A percentile compares a stretch with the other conserved stretches of the same genome.
phyloP scores from a whole-genome alignment of 2,797 vertebrate species.

The Galagoides demidoff region DNA sequence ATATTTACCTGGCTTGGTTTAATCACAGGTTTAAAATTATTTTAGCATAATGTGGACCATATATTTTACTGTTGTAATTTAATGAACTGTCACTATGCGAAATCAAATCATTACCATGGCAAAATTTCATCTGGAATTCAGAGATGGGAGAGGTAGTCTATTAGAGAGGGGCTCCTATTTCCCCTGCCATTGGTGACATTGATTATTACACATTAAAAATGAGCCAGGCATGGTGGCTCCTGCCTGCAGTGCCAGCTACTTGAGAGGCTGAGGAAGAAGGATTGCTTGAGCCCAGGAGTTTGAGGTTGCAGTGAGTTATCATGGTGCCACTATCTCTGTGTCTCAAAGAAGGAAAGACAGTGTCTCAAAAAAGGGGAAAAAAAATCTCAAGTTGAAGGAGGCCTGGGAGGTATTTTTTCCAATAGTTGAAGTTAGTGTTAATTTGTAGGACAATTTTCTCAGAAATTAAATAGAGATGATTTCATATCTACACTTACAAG shows the following conservation, averaged over 20 bases:
- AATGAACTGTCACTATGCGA: conserved; percentile 30
- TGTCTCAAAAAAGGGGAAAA: not conserved
- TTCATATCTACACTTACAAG: not conserved
- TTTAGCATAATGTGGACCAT: conserved; percentile 21
- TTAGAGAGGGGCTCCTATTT: not conserved
- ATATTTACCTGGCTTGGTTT: conserved; percentile 43
- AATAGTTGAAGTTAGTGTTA: conserved; percentile 38
- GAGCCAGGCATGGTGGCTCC: not conserved
- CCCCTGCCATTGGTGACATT: not conserved
- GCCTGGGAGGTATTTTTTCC: not conserved
- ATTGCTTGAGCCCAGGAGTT: not conserved
- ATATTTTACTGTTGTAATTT: conserved; percentile 48
- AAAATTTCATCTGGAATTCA: conserved; percentile 31
- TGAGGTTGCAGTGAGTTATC: not conserved
- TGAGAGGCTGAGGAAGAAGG: not conserved
- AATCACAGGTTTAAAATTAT: conserved; percentile 48
- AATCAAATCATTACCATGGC: conserved; percentile 36
- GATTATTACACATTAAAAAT: conserved; percentile 29
- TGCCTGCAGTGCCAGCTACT: not conserved
- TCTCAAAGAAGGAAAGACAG: not conserved
- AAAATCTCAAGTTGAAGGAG: not conserved
- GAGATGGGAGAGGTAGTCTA: not conserved
- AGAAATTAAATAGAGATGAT: conserved; percentile 8
- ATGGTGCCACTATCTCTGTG: not conserved
- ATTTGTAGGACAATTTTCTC: not conserved